A percentile compares a stretch with the other conserved stretches of the same genome.
phyloP scores from a whole-genome alignment of 2,888 invertebrate species.

The Rhorus exstirpatorius region DNA sequence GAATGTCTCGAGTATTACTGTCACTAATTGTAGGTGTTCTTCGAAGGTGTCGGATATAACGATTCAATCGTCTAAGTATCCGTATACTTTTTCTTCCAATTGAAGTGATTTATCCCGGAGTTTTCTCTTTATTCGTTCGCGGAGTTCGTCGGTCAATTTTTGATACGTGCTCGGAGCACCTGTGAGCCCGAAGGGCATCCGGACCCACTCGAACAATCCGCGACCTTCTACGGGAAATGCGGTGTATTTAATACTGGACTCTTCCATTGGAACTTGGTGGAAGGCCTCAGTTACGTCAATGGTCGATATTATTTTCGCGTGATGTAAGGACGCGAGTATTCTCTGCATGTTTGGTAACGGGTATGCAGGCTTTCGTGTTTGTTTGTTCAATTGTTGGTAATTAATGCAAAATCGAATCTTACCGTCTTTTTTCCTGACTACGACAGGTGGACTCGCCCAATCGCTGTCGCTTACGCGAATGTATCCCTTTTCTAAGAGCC shows the following conservation, averaged over 20 bases:
- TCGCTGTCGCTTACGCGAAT: neutral
- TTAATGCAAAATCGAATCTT: neutral
- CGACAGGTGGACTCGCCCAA: conserved; percentile 1
- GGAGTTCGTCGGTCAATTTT: conserved; percentile 52
- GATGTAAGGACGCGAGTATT: neutral
- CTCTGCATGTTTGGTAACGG: neutral
- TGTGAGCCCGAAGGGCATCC: conserved; percentile 70
- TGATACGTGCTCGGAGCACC: conserved; percentile 67
- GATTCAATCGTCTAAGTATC: no score
- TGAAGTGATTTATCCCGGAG: neutral
- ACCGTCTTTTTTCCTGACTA: neutral
- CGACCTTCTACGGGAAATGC: conserved; percentile 73
- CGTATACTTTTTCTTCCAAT: no score
- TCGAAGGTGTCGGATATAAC: no score
- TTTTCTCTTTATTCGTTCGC: neutral
- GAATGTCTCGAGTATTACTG: no score
- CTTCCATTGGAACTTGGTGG: conserved; percentile 74
- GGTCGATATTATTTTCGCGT: conserved; percentile 68
- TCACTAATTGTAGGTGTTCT: no score
- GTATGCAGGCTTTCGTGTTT: neutral
- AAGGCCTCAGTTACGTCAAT: conserved; percentile 78
- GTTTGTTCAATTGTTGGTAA: neutral
- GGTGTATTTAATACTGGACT: conserved; percentile 70
- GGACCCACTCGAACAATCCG: neutral
- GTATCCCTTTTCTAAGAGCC: neutral